phyloP scores from a whole-genome alignment of 2,797 vertebrate species.

The Fratercula arctica region DNA sequence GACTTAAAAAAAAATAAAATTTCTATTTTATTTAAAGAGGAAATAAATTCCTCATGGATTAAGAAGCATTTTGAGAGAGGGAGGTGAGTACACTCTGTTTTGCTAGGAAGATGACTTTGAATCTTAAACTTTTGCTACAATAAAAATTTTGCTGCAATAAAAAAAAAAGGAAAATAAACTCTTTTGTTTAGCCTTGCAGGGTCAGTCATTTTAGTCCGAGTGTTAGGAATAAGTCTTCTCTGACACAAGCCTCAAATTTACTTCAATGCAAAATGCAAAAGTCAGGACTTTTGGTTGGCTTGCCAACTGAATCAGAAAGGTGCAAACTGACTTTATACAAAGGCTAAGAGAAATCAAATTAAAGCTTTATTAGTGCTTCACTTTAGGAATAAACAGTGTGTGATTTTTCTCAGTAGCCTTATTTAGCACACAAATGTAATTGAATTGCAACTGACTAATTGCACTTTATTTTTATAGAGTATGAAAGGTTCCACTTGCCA shows the following conservation, averaged over 20 bases:
- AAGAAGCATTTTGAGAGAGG: neutral
- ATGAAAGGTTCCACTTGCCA: neutral
- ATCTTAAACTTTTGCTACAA: neutral
- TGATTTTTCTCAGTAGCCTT: neutral
- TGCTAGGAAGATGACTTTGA: neutral
- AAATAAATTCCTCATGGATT: neutral
- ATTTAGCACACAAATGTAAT: neutral
- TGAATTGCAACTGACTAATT: neutral
- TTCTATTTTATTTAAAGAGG: neutral
- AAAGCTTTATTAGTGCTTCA: neutral
- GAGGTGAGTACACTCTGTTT: neutral
- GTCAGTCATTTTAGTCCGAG: neutral
- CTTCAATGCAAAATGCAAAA: neutral
- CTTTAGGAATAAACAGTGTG: neutral
- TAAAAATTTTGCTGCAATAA: neutral
- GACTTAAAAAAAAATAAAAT: neutral
- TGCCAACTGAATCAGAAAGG: neutral
- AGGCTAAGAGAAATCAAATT: neutral
- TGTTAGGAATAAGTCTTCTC: neutral
- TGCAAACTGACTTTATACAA: neutral
- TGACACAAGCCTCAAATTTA: neutral
- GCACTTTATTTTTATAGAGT: neutral
- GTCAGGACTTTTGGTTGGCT: fast-evolving
- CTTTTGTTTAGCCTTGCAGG: neutral
- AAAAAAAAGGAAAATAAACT: neutral